Conservation (phyloP, 2,113 vertebrate species). For the Perccottus glenii region DNA sequence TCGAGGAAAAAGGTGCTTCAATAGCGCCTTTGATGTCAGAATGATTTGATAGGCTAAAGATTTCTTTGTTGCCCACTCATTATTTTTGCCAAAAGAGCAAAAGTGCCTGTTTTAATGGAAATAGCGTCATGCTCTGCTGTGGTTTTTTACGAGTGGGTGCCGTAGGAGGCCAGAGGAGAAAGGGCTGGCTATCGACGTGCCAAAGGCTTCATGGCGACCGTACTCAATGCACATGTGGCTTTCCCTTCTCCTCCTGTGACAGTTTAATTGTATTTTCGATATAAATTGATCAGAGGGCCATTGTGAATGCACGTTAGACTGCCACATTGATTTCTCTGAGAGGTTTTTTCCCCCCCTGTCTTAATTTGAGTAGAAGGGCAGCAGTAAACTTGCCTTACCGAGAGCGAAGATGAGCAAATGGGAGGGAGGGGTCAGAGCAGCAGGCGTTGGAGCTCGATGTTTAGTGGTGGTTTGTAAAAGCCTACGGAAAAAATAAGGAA, state of each 20-base stretch:
- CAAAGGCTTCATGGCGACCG: slow-evolving; percentile 48
- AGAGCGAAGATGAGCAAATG: slow-evolving; percentile 35
- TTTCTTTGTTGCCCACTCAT: slow-evolving; percentile 2
- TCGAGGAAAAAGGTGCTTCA: not conserved
- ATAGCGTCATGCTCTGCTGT: slow-evolving; percentile 46
- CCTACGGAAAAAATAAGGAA: slow-evolving; percentile 38
- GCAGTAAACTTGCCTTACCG: slow-evolving; percentile 56
- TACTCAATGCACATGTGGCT: slow-evolving; percentile 59
- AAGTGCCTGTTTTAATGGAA: slow-evolving; percentile 30
- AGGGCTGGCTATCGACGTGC: slow-evolving; percentile 54
- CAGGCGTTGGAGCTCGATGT: slow-evolving; percentile 37
- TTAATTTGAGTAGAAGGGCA: slow-evolving; percentile 62
- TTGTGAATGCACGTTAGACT: slow-evolving; percentile 64
- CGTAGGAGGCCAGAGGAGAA: slow-evolving; percentile 54
- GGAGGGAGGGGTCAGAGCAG: slow-evolving; percentile 48
- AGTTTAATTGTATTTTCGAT: slow-evolving; percentile 76
- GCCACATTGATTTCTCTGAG: slow-evolving; percentile 66
- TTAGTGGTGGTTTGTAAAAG: slow-evolving; percentile 46
- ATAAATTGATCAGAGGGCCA: slow-evolving; percentile 69
- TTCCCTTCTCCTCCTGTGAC: slow-evolving; percentile 51
- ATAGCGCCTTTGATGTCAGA: not conserved
- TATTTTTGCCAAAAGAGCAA: slow-evolving; percentile 3
- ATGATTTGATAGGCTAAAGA: not conserved
- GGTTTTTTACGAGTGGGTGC: slow-evolving; percentile 42
- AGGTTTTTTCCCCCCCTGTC: slow-evolving; percentile 37